Percentiles rank a stretch among this genome's conserved stretches.
Evolutionary conservation across 2,113 vertebrate species (phyloP).

Genomic region (Actinemys pallida): DNA sequence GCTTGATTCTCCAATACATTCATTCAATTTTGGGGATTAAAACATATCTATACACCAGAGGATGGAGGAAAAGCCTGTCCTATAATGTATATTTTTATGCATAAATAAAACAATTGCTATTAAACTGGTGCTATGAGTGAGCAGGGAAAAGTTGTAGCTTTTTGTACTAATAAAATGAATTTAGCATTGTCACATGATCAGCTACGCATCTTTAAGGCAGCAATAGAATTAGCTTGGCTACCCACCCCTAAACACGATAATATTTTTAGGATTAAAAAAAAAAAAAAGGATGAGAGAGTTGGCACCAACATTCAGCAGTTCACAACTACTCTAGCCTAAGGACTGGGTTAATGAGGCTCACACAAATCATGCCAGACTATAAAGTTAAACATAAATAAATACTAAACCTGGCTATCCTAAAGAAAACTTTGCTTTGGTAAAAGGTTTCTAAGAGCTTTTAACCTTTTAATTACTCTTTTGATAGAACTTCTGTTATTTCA

Average conservation of each 20-base stretch:
- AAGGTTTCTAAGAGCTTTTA: constrained; percentile 43
- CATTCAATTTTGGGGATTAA: neutral
- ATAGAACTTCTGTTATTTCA: constrained; percentile 61
- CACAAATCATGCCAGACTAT: constrained; percentile 41
- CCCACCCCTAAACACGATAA: neutral
- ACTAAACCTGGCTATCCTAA: constrained; percentile 32
- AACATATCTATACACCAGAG: neutral
- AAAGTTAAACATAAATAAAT: constrained; percentile 40
- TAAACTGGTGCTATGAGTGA: neutral
- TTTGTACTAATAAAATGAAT: neutral
- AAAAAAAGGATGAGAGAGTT: neutral
- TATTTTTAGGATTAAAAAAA: neutral
- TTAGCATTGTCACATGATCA: neutral
- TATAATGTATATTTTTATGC: neutral
- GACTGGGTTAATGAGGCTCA: constrained; percentile 43
- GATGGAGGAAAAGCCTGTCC: neutral
- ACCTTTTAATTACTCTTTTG: constrained; percentile 59
- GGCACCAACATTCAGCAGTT: neutral
- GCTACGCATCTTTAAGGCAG: neutral
- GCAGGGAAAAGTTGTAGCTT: neutral
- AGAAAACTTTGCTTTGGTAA: constrained; percentile 49
- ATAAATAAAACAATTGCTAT: neutral
- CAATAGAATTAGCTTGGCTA: neutral
- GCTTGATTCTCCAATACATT: neutral
- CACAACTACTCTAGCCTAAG: neutral